Evolutionary conservation across 2,797 vertebrate genomes (phyloP).

Genomic region (Cyprinella venusta): DNA sequence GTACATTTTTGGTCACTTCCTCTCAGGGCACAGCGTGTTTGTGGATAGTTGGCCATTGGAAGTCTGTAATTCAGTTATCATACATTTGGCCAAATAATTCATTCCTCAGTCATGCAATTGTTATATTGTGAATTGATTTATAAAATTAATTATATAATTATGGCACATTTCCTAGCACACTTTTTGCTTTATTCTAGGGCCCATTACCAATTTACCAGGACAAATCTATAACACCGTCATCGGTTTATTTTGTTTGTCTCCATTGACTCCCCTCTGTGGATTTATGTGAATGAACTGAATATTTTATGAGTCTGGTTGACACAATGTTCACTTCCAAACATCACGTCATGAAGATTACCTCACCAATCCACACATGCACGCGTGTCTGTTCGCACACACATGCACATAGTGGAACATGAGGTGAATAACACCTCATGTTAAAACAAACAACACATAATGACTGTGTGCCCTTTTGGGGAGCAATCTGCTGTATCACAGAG

Average conservation of each 20-base stretch:
- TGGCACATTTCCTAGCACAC: background rate
- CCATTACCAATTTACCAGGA: slow-evolving; percentile 36
- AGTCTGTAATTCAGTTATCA: background rate
- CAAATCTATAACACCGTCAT: slow-evolving; percentile 28
- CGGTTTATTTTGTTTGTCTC: slow-evolving; percentile 30
- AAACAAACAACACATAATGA: slow-evolving; percentile 42
- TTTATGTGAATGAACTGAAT: slow-evolving; percentile 58
- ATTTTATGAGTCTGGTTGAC: slow-evolving; percentile 65
- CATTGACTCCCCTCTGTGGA: slow-evolving; percentile 66
- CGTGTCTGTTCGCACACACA: background rate
- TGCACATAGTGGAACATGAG: slow-evolving; percentile 14
- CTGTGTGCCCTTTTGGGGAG: slow-evolving; percentile 15
- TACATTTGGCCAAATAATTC: background rate
- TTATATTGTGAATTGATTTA: background rate
- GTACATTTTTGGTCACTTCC: background rate
- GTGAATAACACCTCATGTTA: slow-evolving; percentile 6
- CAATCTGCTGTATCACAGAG: slow-evolving; percentile 17
- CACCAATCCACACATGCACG: slow-evolving; percentile 32
- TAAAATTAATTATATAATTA: too few relatives aligned
- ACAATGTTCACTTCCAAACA: slow-evolving; percentile 62
- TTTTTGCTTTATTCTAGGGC: slow-evolving; percentile 19
- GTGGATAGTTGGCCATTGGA: slow-evolving; percentile 6
- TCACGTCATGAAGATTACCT: slow-evolving; percentile 53
- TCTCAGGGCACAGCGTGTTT: background rate
- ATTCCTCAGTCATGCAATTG: background rate